Evolutionary conservation across 2,113 vertebrate genomes (phyloP), one percentile per base, ranked within the genome.

Genomic region (Zosterops hypoxanthus): DNA sequence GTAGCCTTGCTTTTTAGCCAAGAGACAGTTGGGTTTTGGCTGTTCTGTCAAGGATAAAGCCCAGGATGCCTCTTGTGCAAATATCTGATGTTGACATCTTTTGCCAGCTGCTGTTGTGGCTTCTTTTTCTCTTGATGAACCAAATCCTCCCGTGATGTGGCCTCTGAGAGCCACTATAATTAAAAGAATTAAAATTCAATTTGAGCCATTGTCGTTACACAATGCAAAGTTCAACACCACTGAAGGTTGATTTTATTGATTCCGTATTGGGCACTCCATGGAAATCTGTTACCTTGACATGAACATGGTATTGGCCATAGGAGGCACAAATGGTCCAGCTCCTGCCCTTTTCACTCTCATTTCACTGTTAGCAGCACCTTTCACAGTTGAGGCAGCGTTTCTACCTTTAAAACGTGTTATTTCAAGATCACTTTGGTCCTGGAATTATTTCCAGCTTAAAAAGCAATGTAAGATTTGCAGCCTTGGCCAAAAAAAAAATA

Each of bases 121-220:
- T 95, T 76, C 93, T 71, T 93, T 86, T 71, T 83, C 86, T 39
- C 80, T 92, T 72, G 90, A 90, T 84, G 93, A 86, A 84, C 90
- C 86, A 92, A 96, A 95, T 88, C 86, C 95, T 96, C 82, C 14
- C 18, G 80, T 90, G 94, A 90, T 78, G 86, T 94, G 90, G 94
- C 92, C 93, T 93, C 72, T 64, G 92, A 86, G 95, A 2, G 1
- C 94, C 46, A 3, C 75, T 94, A 66, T 93, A 94, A 96, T 96
- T 86, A 94, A 93, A 95, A 96, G 80, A 96, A 96, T 94, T 95
- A 93, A 95, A 95, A 95, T 95, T 95, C 95, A 93, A 94, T 97
- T 95, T 93, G 93, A 88, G 90, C 88, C 61, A 73, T 96, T 95
- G 94, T 94, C 39, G n/a, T 86, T 96, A 46, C 72, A 90, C 93